These are phyloP conservation scores for Brotula barbata DNA, from an alignment of 2,797 vertebrate genomes.

Conservation along the genomic window DNA sequence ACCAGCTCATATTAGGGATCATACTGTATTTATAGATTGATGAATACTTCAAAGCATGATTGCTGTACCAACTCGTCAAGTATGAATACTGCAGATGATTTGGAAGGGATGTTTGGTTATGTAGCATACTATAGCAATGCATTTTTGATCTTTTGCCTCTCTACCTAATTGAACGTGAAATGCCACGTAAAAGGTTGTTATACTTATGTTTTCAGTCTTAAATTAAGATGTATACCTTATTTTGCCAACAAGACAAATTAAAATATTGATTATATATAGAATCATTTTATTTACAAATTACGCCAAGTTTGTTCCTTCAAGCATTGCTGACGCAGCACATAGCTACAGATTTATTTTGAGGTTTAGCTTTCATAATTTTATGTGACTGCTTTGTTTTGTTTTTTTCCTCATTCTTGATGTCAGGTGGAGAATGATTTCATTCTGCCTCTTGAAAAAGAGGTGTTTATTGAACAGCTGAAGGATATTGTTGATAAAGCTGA, in stretches of 20 bases:
- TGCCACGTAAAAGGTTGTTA: no score
- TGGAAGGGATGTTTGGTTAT: no score
- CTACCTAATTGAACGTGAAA: no score
- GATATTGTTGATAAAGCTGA: conserved; percentile 98
- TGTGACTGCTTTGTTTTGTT: neutral
- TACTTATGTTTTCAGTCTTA: no score
- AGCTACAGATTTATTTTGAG: neutral
- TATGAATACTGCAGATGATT: neutral
- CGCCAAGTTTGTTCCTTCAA: neutral
- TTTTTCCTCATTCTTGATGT: conserved; percentile 5
- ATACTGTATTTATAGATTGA: conserved; percentile 6
- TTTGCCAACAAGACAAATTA: neutral
- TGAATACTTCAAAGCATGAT: conserved; percentile 34
- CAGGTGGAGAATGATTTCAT: conserved; percentile 99
- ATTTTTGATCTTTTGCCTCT: no score
- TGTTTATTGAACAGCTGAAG: conserved; percentile 97
- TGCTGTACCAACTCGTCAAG: neutral
- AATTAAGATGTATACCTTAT: conserved; percentile 9
- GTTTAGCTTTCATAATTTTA: neutral
- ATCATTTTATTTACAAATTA: neutral
- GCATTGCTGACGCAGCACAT: neutral
- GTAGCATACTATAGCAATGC: no score
- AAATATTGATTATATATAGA: neutral
- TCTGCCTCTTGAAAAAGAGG: conserved; percentile 90
- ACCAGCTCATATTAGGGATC: conserved; percentile 16